Base-by-base conservation (phyloP, 2,797 vertebrate species). In the Anguilla obscura region DNA sequence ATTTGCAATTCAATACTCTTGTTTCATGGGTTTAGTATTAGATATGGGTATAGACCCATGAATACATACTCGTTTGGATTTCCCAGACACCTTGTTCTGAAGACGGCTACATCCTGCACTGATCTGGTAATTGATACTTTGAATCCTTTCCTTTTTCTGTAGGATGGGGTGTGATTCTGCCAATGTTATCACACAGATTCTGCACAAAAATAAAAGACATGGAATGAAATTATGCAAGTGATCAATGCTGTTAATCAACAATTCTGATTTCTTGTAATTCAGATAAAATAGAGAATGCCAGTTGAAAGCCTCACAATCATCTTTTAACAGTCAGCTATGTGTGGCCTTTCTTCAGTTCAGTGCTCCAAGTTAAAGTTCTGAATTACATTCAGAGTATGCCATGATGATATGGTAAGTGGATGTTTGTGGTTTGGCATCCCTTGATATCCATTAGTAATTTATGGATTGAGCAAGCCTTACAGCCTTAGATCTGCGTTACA, bases 71-170 rank as follows among this genome's bases (percentile, higher is more conserved):
- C 98, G 94, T 93, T 99, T 99, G 84, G 98, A 98, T 88, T 99
- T 99, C 85, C 99, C 99, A 56, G 98, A 99, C 21, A 99, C 99
- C 94, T 98, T 99, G 93, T 99, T 99, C 89, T 98, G 96, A 71
- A 99, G 96, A 12, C 98, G 96, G 94, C 98, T 99, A 94, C 98
- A 99, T 91, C 97, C 97, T 48, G 97, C 96, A 89, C 98, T 99
- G 94, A 99, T 99, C 94, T 99, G 97, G 91, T 99, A 99, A 91
- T 96, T 98, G 91, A 99, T 96, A 87, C 93, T 96, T 92, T 96
- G 95, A 92, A 99, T 96, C 71, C 92, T 95, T 92, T 96, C 96
- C 36, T 97, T 97, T 79, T 95, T 94, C 93, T 97, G 97, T 92
- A 99, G 96, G 91, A 99, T 95, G 7, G 98, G 98, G 91, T 99